Evolutionary conservation across 2,888 invertebrate species (phyloP).

Genomic region (Apamea anceps): DNA sequence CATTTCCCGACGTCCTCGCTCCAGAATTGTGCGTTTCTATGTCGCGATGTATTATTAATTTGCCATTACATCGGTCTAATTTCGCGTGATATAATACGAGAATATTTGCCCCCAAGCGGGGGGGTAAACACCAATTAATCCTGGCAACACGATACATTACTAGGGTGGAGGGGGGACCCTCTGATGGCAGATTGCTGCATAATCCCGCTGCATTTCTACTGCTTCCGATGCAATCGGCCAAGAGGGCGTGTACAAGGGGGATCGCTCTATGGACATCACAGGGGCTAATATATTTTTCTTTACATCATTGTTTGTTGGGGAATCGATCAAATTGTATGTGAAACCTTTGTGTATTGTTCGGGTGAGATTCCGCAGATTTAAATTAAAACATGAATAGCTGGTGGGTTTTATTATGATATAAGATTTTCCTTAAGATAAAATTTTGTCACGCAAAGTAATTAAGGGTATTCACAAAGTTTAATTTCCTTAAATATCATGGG

Average conservation of each 20-base stretch:
- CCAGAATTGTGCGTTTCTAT: constrained; percentile 71
- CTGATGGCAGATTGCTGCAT: constrained; percentile 85
- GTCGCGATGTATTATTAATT: constrained; percentile 82
- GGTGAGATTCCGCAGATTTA: constrained; percentile 21
- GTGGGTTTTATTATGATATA: constrained; percentile 1
- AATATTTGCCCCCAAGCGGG: constrained; percentile 80
- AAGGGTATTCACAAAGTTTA: not conserved
- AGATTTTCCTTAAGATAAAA: constrained; percentile 16
- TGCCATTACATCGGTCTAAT: constrained; percentile 85
- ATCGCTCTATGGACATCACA: constrained; percentile 71
- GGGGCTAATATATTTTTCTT: constrained; percentile 81
- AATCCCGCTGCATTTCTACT: constrained; percentile 87
- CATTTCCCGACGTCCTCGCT: constrained; percentile 55
- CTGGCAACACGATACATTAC: constrained; percentile 86
- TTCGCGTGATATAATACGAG: constrained; percentile 84
- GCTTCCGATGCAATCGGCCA: constrained; percentile 84
- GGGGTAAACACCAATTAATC: constrained; percentile 89
- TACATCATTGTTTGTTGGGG: constrained; percentile 77
- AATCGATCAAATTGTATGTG: constrained; percentile 75
- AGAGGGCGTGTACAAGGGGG: constrained; percentile 74
- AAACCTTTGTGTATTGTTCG: constrained; percentile 62
- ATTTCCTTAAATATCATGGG: not conserved
- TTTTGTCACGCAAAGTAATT: not conserved
- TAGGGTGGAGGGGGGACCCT: constrained; percentile 75
- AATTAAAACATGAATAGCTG: constrained; percentile 14